Conservation (phyloP, 2,113 vertebrate species). For the Nematolebias whitei region DNA sequence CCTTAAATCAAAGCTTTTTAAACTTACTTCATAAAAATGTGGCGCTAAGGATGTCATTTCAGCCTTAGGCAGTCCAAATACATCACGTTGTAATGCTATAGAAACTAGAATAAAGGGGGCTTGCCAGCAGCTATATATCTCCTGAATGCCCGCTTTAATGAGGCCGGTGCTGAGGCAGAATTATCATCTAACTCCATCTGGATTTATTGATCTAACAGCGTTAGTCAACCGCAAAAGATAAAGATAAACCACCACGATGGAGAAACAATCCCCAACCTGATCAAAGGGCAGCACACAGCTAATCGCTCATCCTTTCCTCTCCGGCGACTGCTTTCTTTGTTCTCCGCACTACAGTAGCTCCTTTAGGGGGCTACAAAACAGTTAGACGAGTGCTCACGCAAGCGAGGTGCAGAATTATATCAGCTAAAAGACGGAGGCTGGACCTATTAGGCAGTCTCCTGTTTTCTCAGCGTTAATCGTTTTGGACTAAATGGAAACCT, state of each 20-base stretch:
- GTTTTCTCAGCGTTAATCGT: constrained; percentile 35
- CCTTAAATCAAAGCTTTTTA: constrained; percentile 7
- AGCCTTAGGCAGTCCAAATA: constrained; percentile 22
- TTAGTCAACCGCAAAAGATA: constrained; percentile 60
- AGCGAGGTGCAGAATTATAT: constrained; percentile 21
- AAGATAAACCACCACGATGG: constrained; percentile 61
- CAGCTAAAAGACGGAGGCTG: constrained; percentile 42
- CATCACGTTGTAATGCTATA: constrained; percentile 41
- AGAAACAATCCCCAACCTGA: constrained; percentile 60
- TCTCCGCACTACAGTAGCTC: constrained; percentile 11
- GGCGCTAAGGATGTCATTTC: constrained; percentile 10
- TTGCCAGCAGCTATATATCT: constrained; percentile 46
- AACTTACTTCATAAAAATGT: constrained; percentile 27
- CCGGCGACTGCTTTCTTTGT: constrained; percentile 39
- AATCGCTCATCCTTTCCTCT: constrained; percentile 49
- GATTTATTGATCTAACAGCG: constrained; percentile 64
- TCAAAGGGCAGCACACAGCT: constrained; percentile 58
- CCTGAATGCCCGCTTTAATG: constrained; percentile 51
- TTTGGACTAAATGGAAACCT: constrained; percentile 46
- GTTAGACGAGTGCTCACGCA: constrained; percentile 11
- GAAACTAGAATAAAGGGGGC: constrained; percentile 37
- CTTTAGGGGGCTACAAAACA: neutral
- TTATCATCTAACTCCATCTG: constrained; percentile 52
- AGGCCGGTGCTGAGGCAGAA: constrained; percentile 51
- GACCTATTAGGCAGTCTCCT: constrained; percentile 40